Base-by-base conservation (phyloP, 2,113 vertebrate genomes). In the Clarias batrachus region DNA sequence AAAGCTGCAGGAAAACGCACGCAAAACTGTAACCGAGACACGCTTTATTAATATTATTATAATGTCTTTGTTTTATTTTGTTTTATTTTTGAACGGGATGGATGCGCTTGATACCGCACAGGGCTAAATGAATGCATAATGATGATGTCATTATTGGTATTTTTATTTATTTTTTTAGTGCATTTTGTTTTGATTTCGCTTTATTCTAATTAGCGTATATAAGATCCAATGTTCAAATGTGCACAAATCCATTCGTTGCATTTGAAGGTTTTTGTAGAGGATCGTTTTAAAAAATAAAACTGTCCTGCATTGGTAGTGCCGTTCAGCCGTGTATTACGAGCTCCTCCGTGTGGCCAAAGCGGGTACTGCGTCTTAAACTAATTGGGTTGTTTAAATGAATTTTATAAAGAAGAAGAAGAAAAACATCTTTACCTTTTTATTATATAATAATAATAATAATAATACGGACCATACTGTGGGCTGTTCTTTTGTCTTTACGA, bases 331-430 rank as follows among this genome's bases (percentile, higher is more conserved):
- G 91, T 91, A 74, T 88, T 84, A 78, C 83, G 91, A 94, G 94
- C 93, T 92, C 94, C 93, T 93, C 93, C 93, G 89, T 87, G 92
- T 93, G 94, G 93, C 90, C 30, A 59, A 27, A 23, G 13, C 85
- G 59, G 84, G 91, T 90, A 90, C 83, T 71, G 90, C 91, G 87
- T 60, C 88, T 54, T 74, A 13, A 65, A 17, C 10, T 16, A 41
- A 37, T 48, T 60, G 9, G n/a, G 27, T 41, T 12, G 8, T 3
- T 66, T 12, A 0, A 79, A 79, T 16, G 23, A 41, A 41, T 73
- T 48, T 48, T 7, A 48, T 48, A 48, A 59, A 25, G 21, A 63
- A 63, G 21, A 63, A 11, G 41, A 9, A 19, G 19, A 54, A n/a
- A 25, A 12, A 3, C n/a, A n/a, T 17, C 7, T 6, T 65, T n/a